Evolutionary conservation across 2,888 invertebrate genomes (phyloP).

Genomic region (Meloe dianella): DNA sequence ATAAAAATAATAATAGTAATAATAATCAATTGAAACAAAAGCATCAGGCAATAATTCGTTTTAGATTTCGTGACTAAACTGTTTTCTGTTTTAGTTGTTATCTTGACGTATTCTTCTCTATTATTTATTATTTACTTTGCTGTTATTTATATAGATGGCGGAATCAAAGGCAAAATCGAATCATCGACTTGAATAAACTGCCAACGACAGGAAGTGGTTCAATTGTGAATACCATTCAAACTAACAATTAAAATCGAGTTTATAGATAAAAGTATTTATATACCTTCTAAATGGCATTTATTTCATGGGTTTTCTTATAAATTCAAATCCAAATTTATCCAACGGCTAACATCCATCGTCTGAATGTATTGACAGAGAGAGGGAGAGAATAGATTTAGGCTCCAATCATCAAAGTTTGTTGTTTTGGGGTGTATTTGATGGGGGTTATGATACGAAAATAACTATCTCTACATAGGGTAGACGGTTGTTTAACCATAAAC

Average conservation of each 20-base stretch:
- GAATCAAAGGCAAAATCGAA: neutral
- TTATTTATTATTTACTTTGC: neutral
- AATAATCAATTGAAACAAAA: neutral
- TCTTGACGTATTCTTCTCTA: neutral
- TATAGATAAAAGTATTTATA: too few species aligned
- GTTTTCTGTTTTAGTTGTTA: neutral
- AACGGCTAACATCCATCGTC: conserved; percentile 13
- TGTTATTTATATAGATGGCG: neutral
- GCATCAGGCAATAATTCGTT: neutral
- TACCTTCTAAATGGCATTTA: too few species aligned
- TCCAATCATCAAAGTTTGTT: conserved; percentile 7
- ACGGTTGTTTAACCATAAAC: neutral
- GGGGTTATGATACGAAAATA: neutral
- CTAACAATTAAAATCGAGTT: neutral
- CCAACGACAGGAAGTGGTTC: conserved; percentile 3
- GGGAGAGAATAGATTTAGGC: neutral
- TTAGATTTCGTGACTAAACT: neutral
- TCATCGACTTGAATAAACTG: neutral
- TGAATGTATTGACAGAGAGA: too few species aligned
- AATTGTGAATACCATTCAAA: conserved; percentile 4
- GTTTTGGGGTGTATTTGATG: neutral
- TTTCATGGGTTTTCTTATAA: too few species aligned
- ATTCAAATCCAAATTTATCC: too few species aligned
- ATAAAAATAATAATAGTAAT: too few species aligned
- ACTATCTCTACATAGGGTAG: neutral